Evolutionary conservation across 2,888 invertebrate species (phyloP).

Genomic region (Acleris holmiana): DNA sequence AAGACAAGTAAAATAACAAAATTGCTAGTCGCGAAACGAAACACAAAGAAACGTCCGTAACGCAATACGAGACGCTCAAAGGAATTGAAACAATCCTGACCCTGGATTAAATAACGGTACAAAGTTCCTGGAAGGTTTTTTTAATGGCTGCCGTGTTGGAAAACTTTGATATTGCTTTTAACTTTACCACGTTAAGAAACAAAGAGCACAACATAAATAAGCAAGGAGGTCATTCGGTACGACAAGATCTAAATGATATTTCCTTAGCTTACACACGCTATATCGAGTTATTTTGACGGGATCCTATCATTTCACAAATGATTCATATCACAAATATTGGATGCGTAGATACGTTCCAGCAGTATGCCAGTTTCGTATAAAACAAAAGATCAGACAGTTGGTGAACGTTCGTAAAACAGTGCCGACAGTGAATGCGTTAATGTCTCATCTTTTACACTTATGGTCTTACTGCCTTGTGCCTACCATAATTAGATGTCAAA

Average conservation of each 20-base stretch:
- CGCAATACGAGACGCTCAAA: constrained; percentile 1
- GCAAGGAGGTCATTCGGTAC: constrained; percentile 4
- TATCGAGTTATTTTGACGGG: too few relatives aligned
- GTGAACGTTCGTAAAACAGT: too few relatives aligned
- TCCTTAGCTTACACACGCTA: background rate
- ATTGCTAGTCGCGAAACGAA: constrained; percentile 10
- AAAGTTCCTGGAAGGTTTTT: constrained; percentile 10
- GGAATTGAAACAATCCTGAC: constrained; percentile 17
- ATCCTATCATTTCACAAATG: too few relatives aligned
- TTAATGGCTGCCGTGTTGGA: constrained; percentile 20
- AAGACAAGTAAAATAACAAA: constrained; percentile 17
- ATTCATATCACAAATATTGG: too few relatives aligned
- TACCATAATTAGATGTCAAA: too few relatives aligned
- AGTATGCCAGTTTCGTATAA: too few relatives aligned
- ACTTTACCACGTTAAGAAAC: constrained; percentile 8
- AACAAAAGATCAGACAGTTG: too few relatives aligned
- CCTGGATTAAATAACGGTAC: constrained; percentile 24
- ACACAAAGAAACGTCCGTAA: constrained; percentile 1
- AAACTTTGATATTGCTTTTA: constrained; percentile 24
- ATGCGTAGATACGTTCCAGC: too few relatives aligned
- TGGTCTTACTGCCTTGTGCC: too few relatives aligned
- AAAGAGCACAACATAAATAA: constrained; percentile 14
- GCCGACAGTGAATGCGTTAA: too few relatives aligned
- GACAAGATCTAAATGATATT: background rate
- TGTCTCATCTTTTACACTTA: too few relatives aligned